phyloP scores from a whole-genome alignment of 2,113 vertebrate species.

The Neodontobutis hainanensis region DNA sequence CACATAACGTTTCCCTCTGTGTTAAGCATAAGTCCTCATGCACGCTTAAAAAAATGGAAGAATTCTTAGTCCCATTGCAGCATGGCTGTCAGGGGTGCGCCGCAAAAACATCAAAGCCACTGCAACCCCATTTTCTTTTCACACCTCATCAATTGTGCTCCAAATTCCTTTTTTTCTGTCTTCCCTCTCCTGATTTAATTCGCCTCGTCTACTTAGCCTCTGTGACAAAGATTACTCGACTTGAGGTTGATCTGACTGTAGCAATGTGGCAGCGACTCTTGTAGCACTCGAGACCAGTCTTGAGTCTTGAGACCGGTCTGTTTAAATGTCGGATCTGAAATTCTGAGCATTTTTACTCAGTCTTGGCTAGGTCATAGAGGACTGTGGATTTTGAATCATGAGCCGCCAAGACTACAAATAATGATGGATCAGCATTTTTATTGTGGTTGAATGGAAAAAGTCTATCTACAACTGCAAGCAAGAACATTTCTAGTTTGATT shows the following conservation, averaged over 20 bases:
- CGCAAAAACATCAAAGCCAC: conserved; percentile 68
- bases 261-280: neutral
- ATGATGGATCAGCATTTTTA: too few relatives aligned
- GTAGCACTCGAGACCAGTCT: neutral
- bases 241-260: conserved; percentile 33
- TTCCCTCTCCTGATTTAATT: conserved; percentile 47
- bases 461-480: too few relatives aligned
- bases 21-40: conserved; percentile 39
- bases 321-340: too few relatives aligned
- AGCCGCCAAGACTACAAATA: too few relatives aligned
- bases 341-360: too few relatives aligned
- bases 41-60: conserved; percentile 53
- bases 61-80: conserved; percentile 43
- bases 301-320: too few relatives aligned
- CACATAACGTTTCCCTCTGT: conserved; percentile 21
- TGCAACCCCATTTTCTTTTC: conserved; percentile 56
- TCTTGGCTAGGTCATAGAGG: too few relatives aligned
- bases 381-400: too few relatives aligned
- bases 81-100: conserved; percentile 58
- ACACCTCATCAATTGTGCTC: conserved; percentile 69
- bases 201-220: conserved; percentile 42
- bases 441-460: too few relatives aligned
- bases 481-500: too few relatives aligned
- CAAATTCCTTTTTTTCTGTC: conserved; percentile 54
- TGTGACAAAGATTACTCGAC: conserved; percentile 48